Evolutionary conservation across 1,140 invertebrate species (phyloP), one percentile per base, ranked within the genome.

Genomic region (Palaemon carinicauda): DNA sequence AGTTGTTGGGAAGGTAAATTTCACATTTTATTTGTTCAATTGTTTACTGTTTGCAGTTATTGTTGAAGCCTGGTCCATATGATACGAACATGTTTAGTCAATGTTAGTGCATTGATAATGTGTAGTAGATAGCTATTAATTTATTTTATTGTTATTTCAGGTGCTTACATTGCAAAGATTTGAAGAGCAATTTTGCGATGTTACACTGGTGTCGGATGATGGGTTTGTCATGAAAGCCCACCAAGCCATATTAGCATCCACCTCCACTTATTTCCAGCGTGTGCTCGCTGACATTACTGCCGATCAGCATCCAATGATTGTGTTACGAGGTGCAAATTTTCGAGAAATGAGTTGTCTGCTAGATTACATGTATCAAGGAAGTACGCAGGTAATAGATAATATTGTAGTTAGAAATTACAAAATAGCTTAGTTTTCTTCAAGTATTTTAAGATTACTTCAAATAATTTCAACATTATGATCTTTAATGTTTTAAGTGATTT

Each of bases 341-440:
- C 29, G 51, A 52, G 54, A 86, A 24, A 27, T 86, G 50, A 79
- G 41, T 12, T 80, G 75, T 27, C 21, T 86, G 0, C 19, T 86
- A 12, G 83, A 86, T 21, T 86, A 80, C n/a, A 86, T 86, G 77
- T 86, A 86, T 51, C 83, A 80, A 24, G 83, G 83, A 31, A 80
- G 69, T 15, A 80, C 77, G 24, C 83, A 86, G 83, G 83, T 86
- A 29, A 74, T 52, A 9, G 7, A 77, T 27, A 15, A 24, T 4
- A 50, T 21, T 41, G 24, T 33, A 41, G 31, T 73, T n/a, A n/a
- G 10, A 15, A 15, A 60, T 60, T 10, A 14, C 21, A 17, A 19
- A 60, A n/a, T 27, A 21, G 15, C 41, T 9, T 41, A 9, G 7
- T 41, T 1, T 41, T 9, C 7, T 41, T 41, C 3, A 5, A 41